Base-by-base conservation (phyloP, 2,888 invertebrate species). In the Dryococelus australis region DNA sequence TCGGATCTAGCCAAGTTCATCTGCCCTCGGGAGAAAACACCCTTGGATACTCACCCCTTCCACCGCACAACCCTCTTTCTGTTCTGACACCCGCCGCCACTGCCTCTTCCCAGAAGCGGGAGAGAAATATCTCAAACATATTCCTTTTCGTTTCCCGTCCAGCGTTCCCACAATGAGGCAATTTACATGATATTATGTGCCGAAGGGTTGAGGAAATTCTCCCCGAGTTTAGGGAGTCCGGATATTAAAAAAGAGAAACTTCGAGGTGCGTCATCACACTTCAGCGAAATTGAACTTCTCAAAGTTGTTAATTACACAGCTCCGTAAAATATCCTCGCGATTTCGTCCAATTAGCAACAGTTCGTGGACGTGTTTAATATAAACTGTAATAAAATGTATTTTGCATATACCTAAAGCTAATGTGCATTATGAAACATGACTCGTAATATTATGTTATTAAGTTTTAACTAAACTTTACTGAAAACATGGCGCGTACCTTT, bases 181-280 rank as follows among this genome's bases (percentile, higher is more conserved):
- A 65, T 65, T 65, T 65, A 65, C 65, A 65, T 65, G 65, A n/a
- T n/a, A 65, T 65, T 65, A 65, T n/a, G 65, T 65, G 65, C 65
- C 24, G 8, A 24, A 0, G 65, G 24, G n/a, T 65, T 8, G 16
- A 24, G 65, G 65, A n/a, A 65, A 51, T 51, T 16, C 65, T 24
- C 65, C 16, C 12, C 0, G 47, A 47, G 65, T 8, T 10, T 24
- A 16, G n/a, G 24, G 65, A 65, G 16, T 1, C 65, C 65, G 65
- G 65, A 65, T 65, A 65, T 65, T 65, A 65, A 65, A 65, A 65
- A 65, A n/a, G 65, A 65, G n/a, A 65, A 65, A 65, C 65, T 65
- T 65, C n/a, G 6, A 24, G 65, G 35, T 35, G 65, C 24, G 65
- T 20, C 65, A n/a, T 65, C 16, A n/a, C 65, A 24, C 65, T 65